Percentiles rank a stretch among this genome's conserved stretches.
Evolutionary conservation across 2,888 invertebrate species (phyloP).

Genomic region (Oxystoma pomonae): DNA sequence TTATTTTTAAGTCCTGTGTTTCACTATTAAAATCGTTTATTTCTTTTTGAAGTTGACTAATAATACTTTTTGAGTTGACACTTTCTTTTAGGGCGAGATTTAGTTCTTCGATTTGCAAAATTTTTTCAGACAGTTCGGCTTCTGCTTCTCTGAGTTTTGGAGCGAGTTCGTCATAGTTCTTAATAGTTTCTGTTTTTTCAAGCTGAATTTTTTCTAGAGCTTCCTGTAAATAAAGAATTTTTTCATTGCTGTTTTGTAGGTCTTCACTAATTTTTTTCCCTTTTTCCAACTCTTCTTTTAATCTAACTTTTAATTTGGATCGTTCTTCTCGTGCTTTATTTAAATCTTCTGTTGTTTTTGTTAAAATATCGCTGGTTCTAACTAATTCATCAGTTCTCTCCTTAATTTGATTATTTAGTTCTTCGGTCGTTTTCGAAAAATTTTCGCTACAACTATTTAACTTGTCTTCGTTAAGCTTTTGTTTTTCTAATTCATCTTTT

Average conservation of each 20-base stretch:
- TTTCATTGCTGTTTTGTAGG: background rate
- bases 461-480: too few relatives aligned
- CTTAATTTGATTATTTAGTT: conserved; percentile 12
- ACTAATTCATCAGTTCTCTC: conserved; percentile 9
- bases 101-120: background rate
- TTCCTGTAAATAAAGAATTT: background rate
- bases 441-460: background rate
- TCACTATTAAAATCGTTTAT: background rate
- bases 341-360: background rate
- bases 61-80: background rate
- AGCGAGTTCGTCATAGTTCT: background rate
- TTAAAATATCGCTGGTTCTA: background rate
- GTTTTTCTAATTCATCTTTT: too few relatives aligned
- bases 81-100: background rate
- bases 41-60: background rate
- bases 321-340: conserved; percentile 15
- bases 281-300: background rate
- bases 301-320: background rate
- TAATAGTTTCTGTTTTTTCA: background rate
- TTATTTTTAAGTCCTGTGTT: background rate
- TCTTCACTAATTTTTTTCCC: background rate
- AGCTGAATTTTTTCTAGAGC: background rate
- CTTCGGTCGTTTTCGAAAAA: conserved; percentile 1
- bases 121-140: background rate
- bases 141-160: background rate